Base-by-base conservation (phyloP, 2,888 invertebrate genomes). In the Papilio gigon region DNA sequence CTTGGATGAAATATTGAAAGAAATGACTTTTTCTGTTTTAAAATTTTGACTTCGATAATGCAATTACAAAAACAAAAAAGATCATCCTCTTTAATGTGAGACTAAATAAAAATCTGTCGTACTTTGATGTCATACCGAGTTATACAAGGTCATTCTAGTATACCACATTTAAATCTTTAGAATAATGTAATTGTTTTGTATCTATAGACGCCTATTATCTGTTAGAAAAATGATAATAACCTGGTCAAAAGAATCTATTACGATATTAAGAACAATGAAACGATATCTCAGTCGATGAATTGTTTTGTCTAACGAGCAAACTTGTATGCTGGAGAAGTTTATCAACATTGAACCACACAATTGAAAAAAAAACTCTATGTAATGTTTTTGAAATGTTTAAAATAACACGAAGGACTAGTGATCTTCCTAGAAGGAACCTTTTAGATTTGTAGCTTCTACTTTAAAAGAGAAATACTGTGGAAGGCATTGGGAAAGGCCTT, bases 281-380 rank as follows among this genome's bases (percentile, higher is more conserved):
- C 50, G 5, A 27, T 27, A 3, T 47, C 12, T 47, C 4, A 47
- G 12, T 5, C 27, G 12, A 4, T 1, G 4, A 50, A 27, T 27
- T 50, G 25, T 50, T 50, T 50, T 20, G 25, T 50, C 50, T 50
- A 50, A 50, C 50, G 8, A 50, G 14, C 50, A 11, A 50, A 50
- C 14, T 6, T 22, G 4, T 47, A 22, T 50, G 8, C 14, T 50
- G 6, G 50, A 27, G 2, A 50, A 25, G 14, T 50, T 50, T 50
- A 50, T 27, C 25, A 50, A 50, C 50, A 50, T 6, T 50, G n/a
- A 27, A 20, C 20, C 14, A 9, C 11, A 27, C 14, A 4, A 22
- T 25, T 47, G 22, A 25, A 47, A 12, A 47, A 12, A 1, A 25
- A 2, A 25, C 12, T 47, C 1, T 40, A 4, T n/a, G 14, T 47